These are phyloP conservation scores for Rhysida immarginata DNA, from an alignment of 1,140 invertebrate species.

Conservation along the genomic window DNA sequence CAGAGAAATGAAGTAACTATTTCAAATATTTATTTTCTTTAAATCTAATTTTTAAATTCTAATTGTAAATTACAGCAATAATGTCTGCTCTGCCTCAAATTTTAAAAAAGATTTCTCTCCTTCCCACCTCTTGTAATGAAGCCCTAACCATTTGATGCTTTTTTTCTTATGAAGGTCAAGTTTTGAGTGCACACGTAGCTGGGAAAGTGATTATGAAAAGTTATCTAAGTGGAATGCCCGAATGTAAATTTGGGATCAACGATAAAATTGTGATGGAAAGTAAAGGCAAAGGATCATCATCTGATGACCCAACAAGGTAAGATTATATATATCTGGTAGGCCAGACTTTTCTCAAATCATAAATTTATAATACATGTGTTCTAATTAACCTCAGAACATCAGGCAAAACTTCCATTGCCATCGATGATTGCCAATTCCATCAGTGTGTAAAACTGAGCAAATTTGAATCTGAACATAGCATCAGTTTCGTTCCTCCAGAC, in stretches of 20 bases:
- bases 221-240: slow-evolving; percentile 98
- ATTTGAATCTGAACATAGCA: slow-evolving; percentile 99
- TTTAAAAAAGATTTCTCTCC: background rate
- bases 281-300: slow-evolving; percentile 62
- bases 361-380: no score
- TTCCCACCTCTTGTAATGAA: background rate
- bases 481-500: slow-evolving; percentile 98
- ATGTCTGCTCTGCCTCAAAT: background rate
- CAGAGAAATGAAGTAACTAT: no score
- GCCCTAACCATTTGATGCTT: background rate
- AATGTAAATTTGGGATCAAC: slow-evolving; percentile 99
- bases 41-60: no score
- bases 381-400: slow-evolving; percentile 23
- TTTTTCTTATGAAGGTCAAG: slow-evolving; percentile 53
- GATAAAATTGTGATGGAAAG: slow-evolving; percentile 99
- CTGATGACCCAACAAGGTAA: slow-evolving; percentile 67
- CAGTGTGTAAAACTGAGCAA: slow-evolving; percentile 99
- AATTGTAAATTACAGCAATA: no score
- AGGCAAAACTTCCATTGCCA: slow-evolving; percentile 91
- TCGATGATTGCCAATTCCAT: slow-evolving; percentile 99
- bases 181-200: slow-evolving; percentile 95
- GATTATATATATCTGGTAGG: no score
- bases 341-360: no score
- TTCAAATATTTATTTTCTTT: no score
- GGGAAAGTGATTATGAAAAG: slow-evolving; percentile 99